Base-by-base conservation (phyloP, 2,113 vertebrate genomes). In the Etheostoma spectabile region DNA sequence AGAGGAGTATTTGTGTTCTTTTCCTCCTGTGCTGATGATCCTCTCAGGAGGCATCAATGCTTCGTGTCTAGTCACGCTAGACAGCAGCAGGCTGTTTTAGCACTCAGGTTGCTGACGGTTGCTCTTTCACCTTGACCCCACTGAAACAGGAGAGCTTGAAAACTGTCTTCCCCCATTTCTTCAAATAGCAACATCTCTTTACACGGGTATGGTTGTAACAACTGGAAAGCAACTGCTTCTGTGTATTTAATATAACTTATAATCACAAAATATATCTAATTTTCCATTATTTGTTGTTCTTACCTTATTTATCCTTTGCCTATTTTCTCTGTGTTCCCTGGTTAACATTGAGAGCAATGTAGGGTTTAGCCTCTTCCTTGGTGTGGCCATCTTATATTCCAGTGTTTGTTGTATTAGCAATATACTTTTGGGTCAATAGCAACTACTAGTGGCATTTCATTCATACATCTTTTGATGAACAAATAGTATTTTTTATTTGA, bases 121-220 rank as follows among this genome's bases (percentile, higher is more conserved):
- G 87, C 59, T 57, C 55, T 83, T 79, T 90, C 89, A 85, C 91
- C 92, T 88, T 87, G 22, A 94, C 86, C 89, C 85, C 71, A 55
- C 56, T 84, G 89, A 93, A 96, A 95, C 72, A 59, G 79, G 92
- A 94, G 78, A 91, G 72, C 81, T 63, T 63, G 86, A 92, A 89
- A 80, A 73, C 85, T 85, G 86, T 92, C 93, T 90, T 87, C 92
- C 88, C 85, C 80, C 77, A 68, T 83, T 79, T 90, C 87, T 87
- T 90, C 77, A 93, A 92, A 90, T 82, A 88, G 92, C 77, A 90
- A 90, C 83, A 88, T 91, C 79, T 82, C 84, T 87, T 66, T 57
- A 57, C 74, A 78, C 59, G 62, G 74, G 76, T 38, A 38, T 51
- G 49, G 61, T 84, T 70, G 75, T 78, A 74, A 70, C 49, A 67